phyloP scores from a whole-genome alignment of 2,113 vertebrate species.

The Grus americana region DNA sequence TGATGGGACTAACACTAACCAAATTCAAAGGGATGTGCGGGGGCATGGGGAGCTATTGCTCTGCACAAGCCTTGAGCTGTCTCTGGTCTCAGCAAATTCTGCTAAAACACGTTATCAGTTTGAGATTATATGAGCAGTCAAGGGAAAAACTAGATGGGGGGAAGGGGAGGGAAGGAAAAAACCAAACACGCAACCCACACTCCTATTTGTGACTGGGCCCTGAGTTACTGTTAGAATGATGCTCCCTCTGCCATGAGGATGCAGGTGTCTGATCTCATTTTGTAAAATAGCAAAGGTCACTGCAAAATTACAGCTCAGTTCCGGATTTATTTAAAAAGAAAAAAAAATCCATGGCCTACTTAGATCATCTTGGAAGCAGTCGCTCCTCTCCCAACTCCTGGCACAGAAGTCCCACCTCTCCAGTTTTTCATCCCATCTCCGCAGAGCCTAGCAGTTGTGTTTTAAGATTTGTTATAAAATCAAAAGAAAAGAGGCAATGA shows the following conservation, averaged over 20 bases:
- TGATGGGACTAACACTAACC: neutral
- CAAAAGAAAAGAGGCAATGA: neutral
- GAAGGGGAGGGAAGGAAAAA: too few species aligned
- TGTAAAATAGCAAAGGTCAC: neutral
- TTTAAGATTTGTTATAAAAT: neutral
- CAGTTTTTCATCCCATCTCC: neutral
- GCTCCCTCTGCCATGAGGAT: neutral
- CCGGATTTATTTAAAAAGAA: neutral
- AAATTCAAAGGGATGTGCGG: neutral
- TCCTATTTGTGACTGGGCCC: neutral
- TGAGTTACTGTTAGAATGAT: neutral
- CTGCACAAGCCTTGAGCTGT: neutral
- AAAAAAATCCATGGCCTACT: neutral
- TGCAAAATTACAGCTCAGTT: neutral
- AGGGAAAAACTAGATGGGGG: neutral
- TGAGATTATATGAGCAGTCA: neutral
- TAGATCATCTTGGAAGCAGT: neutral
- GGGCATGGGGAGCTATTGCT: neutral
- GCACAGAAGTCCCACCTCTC: neutral
- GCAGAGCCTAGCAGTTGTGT: neutral
- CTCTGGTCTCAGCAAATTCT: neutral
- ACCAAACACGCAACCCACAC: rapidly evolving
- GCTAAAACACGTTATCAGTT: neutral
- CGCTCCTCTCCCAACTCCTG: neutral
- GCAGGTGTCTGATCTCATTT: neutral